These are phyloP conservation scores for Orgyia antiqua DNA, from an alignment of 2,888 invertebrate species.

Conservation along the genomic window DNA sequence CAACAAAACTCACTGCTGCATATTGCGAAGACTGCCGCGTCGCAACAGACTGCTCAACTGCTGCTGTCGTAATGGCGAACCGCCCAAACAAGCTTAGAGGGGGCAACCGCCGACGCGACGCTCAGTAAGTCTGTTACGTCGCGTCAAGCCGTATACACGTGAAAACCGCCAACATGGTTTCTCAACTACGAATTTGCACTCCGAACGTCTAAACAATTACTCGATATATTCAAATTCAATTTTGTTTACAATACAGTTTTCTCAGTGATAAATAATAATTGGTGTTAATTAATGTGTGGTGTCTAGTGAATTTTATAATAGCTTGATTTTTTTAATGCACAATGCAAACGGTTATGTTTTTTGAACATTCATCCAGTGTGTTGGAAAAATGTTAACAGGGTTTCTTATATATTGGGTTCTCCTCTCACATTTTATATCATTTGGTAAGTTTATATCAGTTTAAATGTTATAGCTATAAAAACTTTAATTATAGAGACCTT, in stretches of 20 bases:
- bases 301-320: constrained; percentile 38
- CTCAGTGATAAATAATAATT: constrained; percentile 28
- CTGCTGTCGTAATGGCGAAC: constrained; percentile 12
- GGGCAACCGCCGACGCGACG: neutral
- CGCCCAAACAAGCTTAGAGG: constrained; percentile 20
- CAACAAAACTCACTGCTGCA: constrained; percentile 8
- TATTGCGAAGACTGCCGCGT: constrained; percentile 29
- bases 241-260: constrained; percentile 38
- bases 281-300: constrained; percentile 39
- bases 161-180: constrained; percentile 46
- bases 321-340: constrained; percentile 40
- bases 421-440: constrained; percentile 46
- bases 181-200: constrained; percentile 32
- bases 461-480: neutral
- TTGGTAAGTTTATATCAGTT: constrained; percentile 48
- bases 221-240: constrained; percentile 35
- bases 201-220: constrained; percentile 21
- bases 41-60: constrained; percentile 30
- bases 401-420: constrained; percentile 51
- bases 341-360: constrained; percentile 61
- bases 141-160: constrained; percentile 41
- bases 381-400: constrained; percentile 67
- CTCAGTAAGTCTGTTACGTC: constrained; percentile 36
- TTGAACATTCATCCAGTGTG: constrained; percentile 49
- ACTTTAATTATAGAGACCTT: too few species aligned